Evolutionary conservation across 2,797 vertebrate genomes (phyloP).

Genomic region (Enteromius trimaculatus): DNA sequence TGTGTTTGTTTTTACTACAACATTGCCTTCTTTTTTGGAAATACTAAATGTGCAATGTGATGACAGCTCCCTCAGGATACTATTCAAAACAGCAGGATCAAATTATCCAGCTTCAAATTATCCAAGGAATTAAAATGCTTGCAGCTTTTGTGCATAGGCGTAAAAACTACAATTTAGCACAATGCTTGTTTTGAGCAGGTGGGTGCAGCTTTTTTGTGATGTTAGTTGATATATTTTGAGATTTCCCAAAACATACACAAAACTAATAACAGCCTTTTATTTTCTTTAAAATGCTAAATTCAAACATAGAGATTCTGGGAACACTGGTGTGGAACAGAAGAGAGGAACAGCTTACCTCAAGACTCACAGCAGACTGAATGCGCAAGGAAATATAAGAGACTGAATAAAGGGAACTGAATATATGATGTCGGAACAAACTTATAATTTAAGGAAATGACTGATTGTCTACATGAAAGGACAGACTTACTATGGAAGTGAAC

Average conservation of each 20-base stretch:
- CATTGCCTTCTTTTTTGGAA: not conserved
- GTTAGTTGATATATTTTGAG: not conserved
- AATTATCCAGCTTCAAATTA: slow-evolving; percentile 2
- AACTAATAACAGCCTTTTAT: not conserved
- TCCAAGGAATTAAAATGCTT: not conserved
- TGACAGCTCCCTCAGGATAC: not conserved
- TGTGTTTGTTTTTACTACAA: not conserved
- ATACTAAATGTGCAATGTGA: slow-evolving; percentile 10
- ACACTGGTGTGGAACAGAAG: not conserved
- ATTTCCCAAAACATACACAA: not conserved
- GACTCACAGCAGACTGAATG: not conserved
- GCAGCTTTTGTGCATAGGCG: not conserved
- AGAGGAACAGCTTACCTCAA: slow-evolving; percentile 2
- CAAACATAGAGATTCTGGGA: not conserved
- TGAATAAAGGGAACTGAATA: not conserved
- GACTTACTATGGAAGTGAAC: not conserved
- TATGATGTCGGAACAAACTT: not conserved
- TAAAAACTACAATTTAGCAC: not conserved
- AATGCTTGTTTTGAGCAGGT: not conserved
- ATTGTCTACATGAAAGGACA: not conserved
- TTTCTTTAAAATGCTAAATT: not conserved
- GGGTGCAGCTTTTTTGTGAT: slow-evolving; percentile 11
- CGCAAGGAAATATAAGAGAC: not conserved
- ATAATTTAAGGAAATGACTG: not conserved
- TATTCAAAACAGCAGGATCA: slow-evolving; percentile 7